Evolutionary conservation across 2,113 vertebrate species (phyloP), one percentile per base, ranked within the genome.

Genomic region (Pterocles orientalis): DNA sequence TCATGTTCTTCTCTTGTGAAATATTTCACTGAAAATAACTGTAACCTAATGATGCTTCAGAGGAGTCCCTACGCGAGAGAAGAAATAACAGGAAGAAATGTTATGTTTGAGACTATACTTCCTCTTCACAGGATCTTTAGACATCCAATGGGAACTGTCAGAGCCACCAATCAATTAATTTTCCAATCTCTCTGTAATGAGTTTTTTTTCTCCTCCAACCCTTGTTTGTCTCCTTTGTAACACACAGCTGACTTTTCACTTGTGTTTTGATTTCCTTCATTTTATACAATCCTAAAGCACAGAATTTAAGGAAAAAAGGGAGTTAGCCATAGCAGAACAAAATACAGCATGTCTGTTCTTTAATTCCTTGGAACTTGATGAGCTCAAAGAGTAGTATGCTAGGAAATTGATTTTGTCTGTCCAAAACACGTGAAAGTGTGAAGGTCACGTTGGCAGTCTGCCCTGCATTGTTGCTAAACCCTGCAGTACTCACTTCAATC

Each of bases 21-120:
- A 92, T 90, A 97, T 91, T 93, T 93, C 71, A 88, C 54, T 71
- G 61, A 88, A 96, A 97, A 91, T 97, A 97, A 97, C 15, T 97
- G 81, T 72, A 97, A 95, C 28, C 66, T 95, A 96, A 96, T 91
- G 80, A 95, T 92, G 78, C 64, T 97, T 96, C 94, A 95, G 94
- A 95, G 64, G 53, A 95, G 61, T 57, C 69, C 79, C 93, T 90
- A 72, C 2, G 18, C 0, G 2, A 90, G 68, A 91, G 57, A 91
- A 76, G 71, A 88, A 94, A 94, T 90, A 91, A 92, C 60, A 93
- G 50, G 53, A 89, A 95, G 57, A 90, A 95, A 86, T 86, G 54
- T 90, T 84, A 85, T 93, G 29, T 94, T 90, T 94, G 69, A 95
- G 83, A 90, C 31, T 33, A 58, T 28, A 61, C 57, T 80, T 95